Evolutionary conservation across 1,140 invertebrate species (phyloP).

Genomic region (Sesamia nonagrioides): DNA sequence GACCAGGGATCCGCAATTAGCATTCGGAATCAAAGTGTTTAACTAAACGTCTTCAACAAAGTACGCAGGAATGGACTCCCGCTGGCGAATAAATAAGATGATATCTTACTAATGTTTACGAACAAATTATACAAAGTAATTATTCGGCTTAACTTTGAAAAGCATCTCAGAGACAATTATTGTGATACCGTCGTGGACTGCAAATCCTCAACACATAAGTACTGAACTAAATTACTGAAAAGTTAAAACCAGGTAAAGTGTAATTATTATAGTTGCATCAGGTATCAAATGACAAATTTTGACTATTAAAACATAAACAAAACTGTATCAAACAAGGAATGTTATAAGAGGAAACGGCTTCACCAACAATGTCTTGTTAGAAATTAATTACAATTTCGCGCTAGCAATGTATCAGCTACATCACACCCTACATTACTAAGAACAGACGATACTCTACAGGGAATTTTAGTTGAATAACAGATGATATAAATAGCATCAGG

Average conservation of each 20-base stretch:
- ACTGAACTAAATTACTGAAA: neutral
- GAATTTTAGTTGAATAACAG: slow-evolving; percentile 43
- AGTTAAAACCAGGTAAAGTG: neutral
- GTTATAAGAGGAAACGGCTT: neutral
- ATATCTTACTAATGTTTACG: slow-evolving; percentile 72
- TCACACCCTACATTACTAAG: neutral
- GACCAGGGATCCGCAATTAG: slow-evolving; percentile 25
- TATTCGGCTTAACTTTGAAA: slow-evolving; percentile 38
- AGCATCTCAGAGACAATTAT: neutral
- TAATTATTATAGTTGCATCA: too few relatives aligned
- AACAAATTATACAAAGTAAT: slow-evolving; percentile 53
- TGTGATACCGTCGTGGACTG: slow-evolving; percentile 2
- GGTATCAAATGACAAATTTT: too few relatives aligned
- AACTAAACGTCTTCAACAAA: slow-evolving; percentile 49
- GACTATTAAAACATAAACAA: neutral
- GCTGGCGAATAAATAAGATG: slow-evolving; percentile 61
- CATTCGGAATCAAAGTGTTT: slow-evolving; percentile 44
- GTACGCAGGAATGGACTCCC: slow-evolving; percentile 51
- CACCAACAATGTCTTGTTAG: neutral
- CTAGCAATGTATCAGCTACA: neutral
- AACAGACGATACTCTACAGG: slow-evolving; percentile 55
- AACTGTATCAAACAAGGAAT: neutral
- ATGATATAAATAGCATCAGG: slow-evolving; percentile 71
- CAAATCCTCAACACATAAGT: neutral
- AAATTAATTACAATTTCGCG: neutral